A percentile compares a stretch with the other conserved stretches of the same genome.
Evolutionary conservation across 2,888 invertebrate species (phyloP).

Genomic region (Leucozona laternaria): DNA sequence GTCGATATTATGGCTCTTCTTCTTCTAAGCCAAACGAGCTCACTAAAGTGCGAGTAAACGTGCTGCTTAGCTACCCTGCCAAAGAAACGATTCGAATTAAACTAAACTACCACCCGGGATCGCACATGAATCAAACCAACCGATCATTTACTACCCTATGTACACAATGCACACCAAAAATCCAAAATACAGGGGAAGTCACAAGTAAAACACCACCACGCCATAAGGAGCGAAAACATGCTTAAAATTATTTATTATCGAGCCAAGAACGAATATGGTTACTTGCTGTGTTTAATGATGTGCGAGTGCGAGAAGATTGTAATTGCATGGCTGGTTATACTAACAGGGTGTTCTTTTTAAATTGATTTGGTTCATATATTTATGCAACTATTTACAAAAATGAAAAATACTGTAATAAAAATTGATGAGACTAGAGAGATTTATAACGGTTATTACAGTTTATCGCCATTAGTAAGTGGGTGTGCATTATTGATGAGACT

Average conservation of each 20-base stretch:
- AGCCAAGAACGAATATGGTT: background rate
- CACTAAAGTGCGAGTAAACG: background rate
- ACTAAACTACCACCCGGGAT: constrained; percentile 76
- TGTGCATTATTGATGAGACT: too few species aligned
- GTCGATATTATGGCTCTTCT: background rate
- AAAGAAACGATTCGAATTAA: constrained; percentile 58
- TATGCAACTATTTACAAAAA: too few species aligned
- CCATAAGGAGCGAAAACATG: background rate
- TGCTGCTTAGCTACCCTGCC: constrained; percentile 42
- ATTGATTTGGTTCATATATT: too few species aligned
- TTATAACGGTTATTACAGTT: too few species aligned
- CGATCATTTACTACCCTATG: constrained; percentile 75
- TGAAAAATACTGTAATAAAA: too few species aligned
- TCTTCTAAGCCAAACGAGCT: constrained; percentile 21
- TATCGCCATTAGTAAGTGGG: too few species aligned
- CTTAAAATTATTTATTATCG: background rate
- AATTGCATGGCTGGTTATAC: background rate
- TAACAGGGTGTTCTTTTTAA: too few species aligned
- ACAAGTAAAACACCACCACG: constrained; percentile 51
- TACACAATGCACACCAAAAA: constrained; percentile 43
- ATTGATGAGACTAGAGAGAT: too few species aligned
- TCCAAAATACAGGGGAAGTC: constrained; percentile 45
- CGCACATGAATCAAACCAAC: constrained; percentile 73
- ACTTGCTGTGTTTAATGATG: background rate
- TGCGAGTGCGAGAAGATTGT: background rate